phyloP scores from a whole-genome alignment of 2,888 invertebrate genomes.

The Odontothrips loti region DNA sequence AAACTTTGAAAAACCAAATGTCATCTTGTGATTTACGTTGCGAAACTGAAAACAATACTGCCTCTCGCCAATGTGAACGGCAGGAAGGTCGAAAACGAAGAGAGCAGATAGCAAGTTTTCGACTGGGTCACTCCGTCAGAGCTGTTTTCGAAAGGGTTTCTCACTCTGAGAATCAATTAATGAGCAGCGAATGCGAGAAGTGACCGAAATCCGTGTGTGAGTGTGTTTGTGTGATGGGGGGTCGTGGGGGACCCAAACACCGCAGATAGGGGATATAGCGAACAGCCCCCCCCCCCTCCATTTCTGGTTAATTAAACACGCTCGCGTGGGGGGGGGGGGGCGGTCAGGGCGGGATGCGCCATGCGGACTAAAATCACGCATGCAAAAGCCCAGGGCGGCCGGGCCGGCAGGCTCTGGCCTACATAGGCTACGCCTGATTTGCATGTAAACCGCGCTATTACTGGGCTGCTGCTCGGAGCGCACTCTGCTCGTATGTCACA shows the following conservation, averaged over 20 bases:
- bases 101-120: too few species aligned
- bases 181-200: neutral
- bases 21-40: too few species aligned
- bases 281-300: neutral
- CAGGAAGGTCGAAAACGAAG: too few species aligned
- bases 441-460: slow-evolving; percentile 36
- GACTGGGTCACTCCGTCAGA: too few species aligned
- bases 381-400: neutral
- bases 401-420: slow-evolving; percentile 29
- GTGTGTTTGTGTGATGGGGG: neutral
- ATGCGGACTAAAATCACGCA: slow-evolving; percentile 4
- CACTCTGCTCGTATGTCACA: too few species aligned
- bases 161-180: too few species aligned
- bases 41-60: too few species aligned
- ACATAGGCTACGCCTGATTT: slow-evolving; percentile 37
- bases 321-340: neutral
- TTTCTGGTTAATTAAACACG: slow-evolving; percentile 1
- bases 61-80: too few species aligned
- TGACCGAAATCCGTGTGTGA: neutral
- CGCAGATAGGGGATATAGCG: neutral
- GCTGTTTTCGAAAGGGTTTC: too few species aligned
- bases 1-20: too few species aligned
- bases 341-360: neutral
- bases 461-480: slow-evolving; percentile 30
- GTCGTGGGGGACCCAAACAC: neutral